A percentile compares a stretch with the other conserved stretches of the same genome.
These are phyloP conservation scores for Cercocebus atys DNA, from an alignment of 2,113 vertebrate genomes.

Conservation along the genomic window DNA sequence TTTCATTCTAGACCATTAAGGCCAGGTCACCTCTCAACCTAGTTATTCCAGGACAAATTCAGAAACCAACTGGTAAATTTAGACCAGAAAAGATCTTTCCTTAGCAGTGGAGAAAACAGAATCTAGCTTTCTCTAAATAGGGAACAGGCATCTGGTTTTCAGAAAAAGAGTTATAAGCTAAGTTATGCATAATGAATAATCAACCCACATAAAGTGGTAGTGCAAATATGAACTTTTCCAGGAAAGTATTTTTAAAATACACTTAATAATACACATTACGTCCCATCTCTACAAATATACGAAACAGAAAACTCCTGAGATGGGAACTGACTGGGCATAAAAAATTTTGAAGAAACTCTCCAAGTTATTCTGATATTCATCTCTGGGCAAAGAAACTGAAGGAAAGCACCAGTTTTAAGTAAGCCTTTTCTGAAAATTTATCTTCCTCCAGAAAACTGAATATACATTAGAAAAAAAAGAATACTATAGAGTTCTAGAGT, in stretches of 20 bases:
- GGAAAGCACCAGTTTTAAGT: background rate
- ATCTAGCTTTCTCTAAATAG: background rate
- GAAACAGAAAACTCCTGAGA: background rate
- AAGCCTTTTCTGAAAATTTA: background rate
- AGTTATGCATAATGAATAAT: background rate
- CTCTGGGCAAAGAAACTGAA: background rate
- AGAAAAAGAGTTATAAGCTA: background rate
- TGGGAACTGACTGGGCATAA: background rate
- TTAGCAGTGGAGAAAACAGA: background rate
- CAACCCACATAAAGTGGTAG: background rate
- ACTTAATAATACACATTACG: background rate
- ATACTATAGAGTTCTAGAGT: background rate
- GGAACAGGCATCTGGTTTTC: background rate
- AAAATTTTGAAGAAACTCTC: background rate
- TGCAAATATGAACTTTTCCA: background rate
- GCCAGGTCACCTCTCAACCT: background rate
- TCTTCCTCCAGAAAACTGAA: constrained; percentile 31
- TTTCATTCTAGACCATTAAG: background rate
- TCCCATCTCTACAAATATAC: background rate
- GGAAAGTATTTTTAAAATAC: background rate
- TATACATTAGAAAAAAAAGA: background rate
- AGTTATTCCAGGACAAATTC: background rate
- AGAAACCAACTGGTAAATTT: background rate
- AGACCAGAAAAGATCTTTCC: background rate
- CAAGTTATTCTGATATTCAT: background rate